Conservation (phyloP, 2,797 vertebrate genomes). For the Schizothorax lantsangensis region DNA sequence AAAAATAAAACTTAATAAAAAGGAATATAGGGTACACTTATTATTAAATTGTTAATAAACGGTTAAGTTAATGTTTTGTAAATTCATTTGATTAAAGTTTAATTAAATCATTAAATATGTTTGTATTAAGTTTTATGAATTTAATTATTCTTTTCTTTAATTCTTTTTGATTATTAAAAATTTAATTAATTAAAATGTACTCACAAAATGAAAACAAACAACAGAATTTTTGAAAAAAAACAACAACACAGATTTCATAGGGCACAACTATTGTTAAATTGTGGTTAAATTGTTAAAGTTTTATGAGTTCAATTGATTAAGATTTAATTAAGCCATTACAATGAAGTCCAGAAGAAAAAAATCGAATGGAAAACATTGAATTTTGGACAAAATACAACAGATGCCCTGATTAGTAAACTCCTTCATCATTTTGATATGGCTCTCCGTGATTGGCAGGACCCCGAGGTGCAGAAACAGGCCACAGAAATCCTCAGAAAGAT, state of each 20-base stretch:
- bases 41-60: no score
- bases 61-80: no score
- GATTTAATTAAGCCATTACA: background rate
- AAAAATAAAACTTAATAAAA: background rate
- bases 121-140: no score
- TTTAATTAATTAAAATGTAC: background rate
- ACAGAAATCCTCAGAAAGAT: conserved; percentile 92
- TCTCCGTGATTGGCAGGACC: conserved; percentile 75
- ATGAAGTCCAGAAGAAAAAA: background rate
- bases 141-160: no score
- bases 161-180: background rate
- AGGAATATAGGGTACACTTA: background rate
- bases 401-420: no score
- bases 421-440: background rate
- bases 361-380: background rate
- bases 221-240: no score
- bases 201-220: no score
- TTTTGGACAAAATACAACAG: no score
- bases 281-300: background rate
- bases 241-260: background rate
- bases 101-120: no score
- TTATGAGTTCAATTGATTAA: background rate
- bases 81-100: no score
- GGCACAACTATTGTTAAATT: background rate
- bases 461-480: conserved; percentile 91